Evolutionary conservation across 2,113 vertebrate genomes (phyloP), one percentile per base, ranked within the genome.

Genomic region (Cyanoramphus novaezelandiae): DNA sequence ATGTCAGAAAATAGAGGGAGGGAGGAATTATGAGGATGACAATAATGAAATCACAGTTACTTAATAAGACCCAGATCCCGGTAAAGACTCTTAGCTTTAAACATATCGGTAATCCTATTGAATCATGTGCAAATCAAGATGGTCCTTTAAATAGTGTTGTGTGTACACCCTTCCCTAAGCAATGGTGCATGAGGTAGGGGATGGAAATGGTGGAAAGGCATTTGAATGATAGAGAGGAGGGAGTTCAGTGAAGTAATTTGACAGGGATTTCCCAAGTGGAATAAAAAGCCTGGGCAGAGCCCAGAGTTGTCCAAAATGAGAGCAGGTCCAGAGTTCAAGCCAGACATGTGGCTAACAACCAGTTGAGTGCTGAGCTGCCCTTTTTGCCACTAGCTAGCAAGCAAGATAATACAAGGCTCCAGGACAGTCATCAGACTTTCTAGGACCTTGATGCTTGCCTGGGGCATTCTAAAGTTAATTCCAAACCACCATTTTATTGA

Each of bases 1-100:
- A 53, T 13, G 18, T 60, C 67, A 20, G 81, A 79, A 74, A 92
- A 87, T 28, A 16, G 43, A 20, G 41, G 63, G 53, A 86, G n/a
- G 41, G 75, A 57, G 33, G 70, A 77, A 68, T 1, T 3, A 74
- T 25, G 65, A 82, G 87, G 87, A 65, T 70, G 86, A 64, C n/a
- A 94, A 87, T 78, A 80, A 92, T 86, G 64, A 93, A 95, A 88
- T 86, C 88, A 9, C 67, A 25, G 88, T 11, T 92, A 77, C 65
- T 64, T 50, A 46, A 25, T 64, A 80, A 71, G 93, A 80, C 96
- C 75, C 79, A 65, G 88, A 93, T 91, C 93, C 89, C 41, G 14
- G 50, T 82, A 79, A 78, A 90, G 84, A 60, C 87, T 95, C 93
- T 91, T 35, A 62, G 59, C 90, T 82, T 86, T 52, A 76, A 93